Percentiles rank a stretch among this genome's conserved stretches.
phyloP scores from a whole-genome alignment of 2,797 vertebrate genomes.

The Oceanodroma leucorhoa region DNA sequence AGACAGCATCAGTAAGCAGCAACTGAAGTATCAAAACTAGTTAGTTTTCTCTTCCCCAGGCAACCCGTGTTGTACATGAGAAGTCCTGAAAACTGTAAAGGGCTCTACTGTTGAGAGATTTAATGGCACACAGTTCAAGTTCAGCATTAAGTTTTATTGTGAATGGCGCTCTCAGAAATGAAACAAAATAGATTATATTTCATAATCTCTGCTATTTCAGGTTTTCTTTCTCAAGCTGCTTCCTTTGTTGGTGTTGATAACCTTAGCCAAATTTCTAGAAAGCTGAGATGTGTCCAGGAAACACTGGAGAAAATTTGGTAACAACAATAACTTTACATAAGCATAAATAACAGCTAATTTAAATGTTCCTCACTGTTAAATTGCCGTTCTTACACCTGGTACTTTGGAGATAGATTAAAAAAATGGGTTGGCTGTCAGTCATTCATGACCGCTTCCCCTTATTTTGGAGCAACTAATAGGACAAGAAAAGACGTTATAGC shows the following conservation, averaged over 20 bases:
- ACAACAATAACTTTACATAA: background rate
- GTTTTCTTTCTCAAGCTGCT: background rate
- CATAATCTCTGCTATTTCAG: conserved; percentile 3
- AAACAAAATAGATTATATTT: background rate
- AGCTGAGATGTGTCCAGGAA: background rate
- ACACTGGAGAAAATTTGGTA: background rate
- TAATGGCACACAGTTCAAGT: background rate
- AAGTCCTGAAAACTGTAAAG: background rate
- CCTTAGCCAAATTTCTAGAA: background rate
- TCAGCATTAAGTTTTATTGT: background rate
- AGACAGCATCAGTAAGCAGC: background rate
- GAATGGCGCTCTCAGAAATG: background rate
- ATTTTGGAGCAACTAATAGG: background rate
- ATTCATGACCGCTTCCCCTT: background rate
- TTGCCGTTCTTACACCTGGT: background rate
- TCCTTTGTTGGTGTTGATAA: background rate
- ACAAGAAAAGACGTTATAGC: background rate
- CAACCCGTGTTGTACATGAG: background rate
- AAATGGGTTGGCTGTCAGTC: background rate
- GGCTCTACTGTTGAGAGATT: background rate
- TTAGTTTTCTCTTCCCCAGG: background rate
- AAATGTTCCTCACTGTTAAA: background rate
- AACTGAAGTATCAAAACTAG: background rate
- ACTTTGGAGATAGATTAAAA: background rate
- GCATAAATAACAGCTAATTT: background rate